Percentiles rank a stretch among this genome's conserved stretches.
These are phyloP conservation scores for Seriola quinqueradiata DNA, from an alignment of 2,113 vertebrate species.

Conservation along the genomic window DNA sequence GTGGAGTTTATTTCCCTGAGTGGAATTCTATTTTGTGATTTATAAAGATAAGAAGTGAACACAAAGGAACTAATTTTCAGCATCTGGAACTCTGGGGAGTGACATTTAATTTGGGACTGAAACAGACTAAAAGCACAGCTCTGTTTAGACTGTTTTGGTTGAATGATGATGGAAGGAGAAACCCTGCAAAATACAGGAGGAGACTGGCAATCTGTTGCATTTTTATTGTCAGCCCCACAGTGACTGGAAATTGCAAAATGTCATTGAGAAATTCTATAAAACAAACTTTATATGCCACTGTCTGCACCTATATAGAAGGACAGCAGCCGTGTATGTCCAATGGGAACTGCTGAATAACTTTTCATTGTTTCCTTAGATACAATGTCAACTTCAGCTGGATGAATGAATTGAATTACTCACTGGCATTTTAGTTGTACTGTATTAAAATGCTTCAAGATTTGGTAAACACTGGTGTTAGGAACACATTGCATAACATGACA, in stretches of 20 bases:
- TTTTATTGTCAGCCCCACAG: not conserved
- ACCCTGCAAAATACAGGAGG: slow-evolving; percentile 1
- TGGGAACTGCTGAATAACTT: slow-evolving; percentile 7
- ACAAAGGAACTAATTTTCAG: slow-evolving; percentile 61
- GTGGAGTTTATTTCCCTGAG: slow-evolving; percentile 48
- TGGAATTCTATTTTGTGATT: slow-evolving; percentile 60
- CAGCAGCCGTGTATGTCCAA: not conserved
- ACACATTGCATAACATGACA: slow-evolving; percentile 33
- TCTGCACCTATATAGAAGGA: not conserved
- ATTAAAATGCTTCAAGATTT: slow-evolving; percentile 9
- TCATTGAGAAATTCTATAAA: slow-evolving; percentile 6
- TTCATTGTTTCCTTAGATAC: not conserved
- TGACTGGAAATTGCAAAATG: slow-evolving; percentile 18
- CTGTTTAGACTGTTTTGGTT: slow-evolving; percentile 39
- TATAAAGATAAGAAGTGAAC: slow-evolving; percentile 59
- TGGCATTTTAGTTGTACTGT: slow-evolving; percentile 21
- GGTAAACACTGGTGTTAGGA: not conserved
- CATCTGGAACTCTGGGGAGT: slow-evolving; percentile 54
- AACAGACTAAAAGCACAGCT: slow-evolving; percentile 49
- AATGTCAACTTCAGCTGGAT: not conserved
- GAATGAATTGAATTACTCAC: slow-evolving; percentile 33
- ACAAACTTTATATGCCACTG: not conserved
- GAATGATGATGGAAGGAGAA: slow-evolving; percentile 47
- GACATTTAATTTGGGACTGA: slow-evolving; percentile 54
- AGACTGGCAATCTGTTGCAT: not conserved